These are phyloP conservation scores for Ophion costatus DNA, from an alignment of 2,888 invertebrate genomes.

Conservation along the genomic window DNA sequence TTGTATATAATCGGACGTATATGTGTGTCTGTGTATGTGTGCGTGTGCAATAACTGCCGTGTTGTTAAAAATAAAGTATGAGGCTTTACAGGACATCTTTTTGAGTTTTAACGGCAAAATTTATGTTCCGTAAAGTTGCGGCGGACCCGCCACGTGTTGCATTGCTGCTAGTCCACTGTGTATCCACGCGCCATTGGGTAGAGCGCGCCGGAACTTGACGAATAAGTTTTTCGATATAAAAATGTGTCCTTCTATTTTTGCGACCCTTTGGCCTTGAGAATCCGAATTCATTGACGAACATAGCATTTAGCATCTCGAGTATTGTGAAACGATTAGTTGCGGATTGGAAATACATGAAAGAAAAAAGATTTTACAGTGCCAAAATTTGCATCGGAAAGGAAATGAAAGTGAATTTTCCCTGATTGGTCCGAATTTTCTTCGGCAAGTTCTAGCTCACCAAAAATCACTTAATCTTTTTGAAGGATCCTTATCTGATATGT, in stretches of 20 bases:
- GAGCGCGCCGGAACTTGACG: not conserved
- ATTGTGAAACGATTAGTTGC: not conserved
- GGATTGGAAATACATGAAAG: not conserved
- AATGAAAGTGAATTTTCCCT: too few relatives aligned
- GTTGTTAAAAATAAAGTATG: conserved; percentile 45
- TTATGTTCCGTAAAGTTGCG: conserved; percentile 73
- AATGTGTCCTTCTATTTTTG: not conserved
- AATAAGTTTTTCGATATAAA: not conserved
- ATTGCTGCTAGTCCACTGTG: not conserved
- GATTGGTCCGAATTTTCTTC: too few relatives aligned
- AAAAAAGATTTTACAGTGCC: not conserved
- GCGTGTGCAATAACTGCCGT: conserved; percentile 34
- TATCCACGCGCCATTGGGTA: not conserved
- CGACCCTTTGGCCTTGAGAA: not conserved
- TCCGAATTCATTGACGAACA: not conserved
- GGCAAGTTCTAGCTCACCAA: too few relatives aligned
- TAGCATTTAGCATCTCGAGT: not conserved
- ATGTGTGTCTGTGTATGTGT: too few relatives aligned
- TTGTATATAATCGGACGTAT: not conserved
- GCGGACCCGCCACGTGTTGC: conserved; percentile 22
- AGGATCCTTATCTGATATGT: too few relatives aligned
- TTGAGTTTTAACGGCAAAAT: conserved; percentile 69
- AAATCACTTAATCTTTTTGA: too few relatives aligned
- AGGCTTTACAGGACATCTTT: conserved; percentile 38
- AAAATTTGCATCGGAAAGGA: too few relatives aligned